Conservation (phyloP, 2,797 vertebrate species). For the Nyctalus aviator region DNA sequence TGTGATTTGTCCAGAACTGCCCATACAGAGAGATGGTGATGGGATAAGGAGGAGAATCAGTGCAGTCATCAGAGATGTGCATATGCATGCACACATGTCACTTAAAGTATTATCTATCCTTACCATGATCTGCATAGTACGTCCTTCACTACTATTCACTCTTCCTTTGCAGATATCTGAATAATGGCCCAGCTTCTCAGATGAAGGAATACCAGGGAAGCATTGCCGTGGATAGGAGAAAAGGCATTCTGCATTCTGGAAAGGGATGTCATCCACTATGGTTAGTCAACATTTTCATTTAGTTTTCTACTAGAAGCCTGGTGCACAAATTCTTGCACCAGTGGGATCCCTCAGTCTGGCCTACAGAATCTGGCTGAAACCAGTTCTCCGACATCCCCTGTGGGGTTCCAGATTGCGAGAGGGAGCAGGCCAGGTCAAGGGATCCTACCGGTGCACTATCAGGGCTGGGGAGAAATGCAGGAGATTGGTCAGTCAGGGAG, state of each 20-base stretch:
- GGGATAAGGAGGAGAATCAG: not conserved
- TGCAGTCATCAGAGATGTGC: not conserved
- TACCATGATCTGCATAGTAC: not conserved
- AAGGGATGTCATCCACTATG: not conserved
- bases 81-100: not conserved
- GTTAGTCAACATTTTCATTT: not conserved
- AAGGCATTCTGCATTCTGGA: not conserved
- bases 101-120: not conserved
- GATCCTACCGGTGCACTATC: no score
- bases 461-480: no score
- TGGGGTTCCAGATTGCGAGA: no score
- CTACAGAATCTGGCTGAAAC: no score
- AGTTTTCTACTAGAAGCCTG: not conserved
- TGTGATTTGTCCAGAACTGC: not conserved
- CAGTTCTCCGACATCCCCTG: no score
- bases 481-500: no score
- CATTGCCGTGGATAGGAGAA: not conserved
- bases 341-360: no score
- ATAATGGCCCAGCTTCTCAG: not conserved
- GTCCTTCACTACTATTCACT: not conserved
- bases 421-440: no score
- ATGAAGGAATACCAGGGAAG: not conserved
- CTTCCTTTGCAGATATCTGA: not conserved
- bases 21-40: not conserved
- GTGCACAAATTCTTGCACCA: no score